Conservation (phyloP, 1,140 invertebrate genomes). For the Monomorium pharaonis region DNA sequence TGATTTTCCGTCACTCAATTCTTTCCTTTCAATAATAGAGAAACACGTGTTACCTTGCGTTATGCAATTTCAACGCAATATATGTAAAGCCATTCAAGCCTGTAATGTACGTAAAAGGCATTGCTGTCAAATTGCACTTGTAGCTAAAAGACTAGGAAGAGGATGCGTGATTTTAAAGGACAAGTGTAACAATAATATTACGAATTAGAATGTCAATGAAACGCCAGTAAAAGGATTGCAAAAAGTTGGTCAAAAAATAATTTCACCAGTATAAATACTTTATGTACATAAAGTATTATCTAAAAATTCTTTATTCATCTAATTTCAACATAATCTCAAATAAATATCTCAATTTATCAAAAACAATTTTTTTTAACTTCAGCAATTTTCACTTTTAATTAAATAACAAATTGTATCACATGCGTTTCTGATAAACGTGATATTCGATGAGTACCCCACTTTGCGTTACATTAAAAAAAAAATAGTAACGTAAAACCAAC, state of each 20-base stretch:
- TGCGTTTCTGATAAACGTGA: constrained; percentile 7
- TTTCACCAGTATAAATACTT: background rate
- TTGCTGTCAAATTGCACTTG: background rate
- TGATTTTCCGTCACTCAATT: background rate
- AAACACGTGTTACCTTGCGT: constrained; percentile 13
- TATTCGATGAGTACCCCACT: background rate
- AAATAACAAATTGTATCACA: background rate
- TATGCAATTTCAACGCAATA: constrained; percentile 75
- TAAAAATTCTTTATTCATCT: background rate
- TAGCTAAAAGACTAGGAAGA: background rate
- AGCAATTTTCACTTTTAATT: background rate
- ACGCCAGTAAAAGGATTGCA: constrained; percentile 53
- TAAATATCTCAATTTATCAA: background rate
- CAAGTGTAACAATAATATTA: constrained; percentile 73
- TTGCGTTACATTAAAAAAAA: constrained; percentile 10
- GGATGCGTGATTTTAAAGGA: constrained; percentile 7
- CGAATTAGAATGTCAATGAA: constrained; percentile 74
- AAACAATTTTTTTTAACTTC: background rate
- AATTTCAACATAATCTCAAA: too few species aligned
- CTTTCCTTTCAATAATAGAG: background rate
- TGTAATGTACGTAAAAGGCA: constrained; percentile 51
- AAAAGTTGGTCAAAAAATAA: constrained; percentile 1
- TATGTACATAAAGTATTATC: background rate
- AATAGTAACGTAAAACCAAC: background rate
- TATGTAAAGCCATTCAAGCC: constrained; percentile 70